Evolutionary conservation across 30 jellyfish, hydroid and myxozoan genomes (phyloP), one percentile per base, ranked within the genome.

Genomic region (Nemopilema nomurai): DNA sequence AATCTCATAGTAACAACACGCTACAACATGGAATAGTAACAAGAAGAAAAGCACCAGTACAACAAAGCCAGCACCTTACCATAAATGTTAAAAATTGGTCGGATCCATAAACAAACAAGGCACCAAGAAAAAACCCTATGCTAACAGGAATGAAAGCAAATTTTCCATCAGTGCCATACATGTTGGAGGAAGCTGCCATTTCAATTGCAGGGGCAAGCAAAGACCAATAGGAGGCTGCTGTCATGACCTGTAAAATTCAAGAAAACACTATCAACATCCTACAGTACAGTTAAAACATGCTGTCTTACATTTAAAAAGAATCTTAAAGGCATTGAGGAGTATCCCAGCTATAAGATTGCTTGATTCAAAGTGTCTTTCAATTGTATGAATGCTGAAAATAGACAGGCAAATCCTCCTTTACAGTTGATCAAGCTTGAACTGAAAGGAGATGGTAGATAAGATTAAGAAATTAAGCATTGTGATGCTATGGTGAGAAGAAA

Each of bases 171-270:
- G 79, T 63, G 20, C 98, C 98, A 89, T 93, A 93, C 3, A 49
- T 25, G n/a, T 89, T 89, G 1, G 98, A 93, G 16, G 86, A 27
- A 25, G 92, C 72, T 49, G 98, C 98, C 94, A 85, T 88, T 26
- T 93, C 98, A 51, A 93, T 93, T 21, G 97, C 98, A 57, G 98
- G 98, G 49, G 97, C 97, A 25, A 93, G 84, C 62, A 93, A 76
- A 16, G 98, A 93, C 98, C 98, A 93, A 52, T 88, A 93, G 7
- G 98, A 93, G 30, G 98, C 98, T n/a, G 98, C 98, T 4, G 89
- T 88, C 98, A 93, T 93, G 28, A 93, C 98, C 98, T 93, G 28
- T 6, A 73, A 73, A 30, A 24, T 26, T 25, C 16, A 28, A 28
- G 13, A 24, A 62, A 72, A n/a, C 24, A 82, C 63, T 21, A n/a